These are phyloP conservation scores for Sander vitreus DNA, from an alignment of 2,113 vertebrate genomes.

Conservation along the genomic window DNA sequence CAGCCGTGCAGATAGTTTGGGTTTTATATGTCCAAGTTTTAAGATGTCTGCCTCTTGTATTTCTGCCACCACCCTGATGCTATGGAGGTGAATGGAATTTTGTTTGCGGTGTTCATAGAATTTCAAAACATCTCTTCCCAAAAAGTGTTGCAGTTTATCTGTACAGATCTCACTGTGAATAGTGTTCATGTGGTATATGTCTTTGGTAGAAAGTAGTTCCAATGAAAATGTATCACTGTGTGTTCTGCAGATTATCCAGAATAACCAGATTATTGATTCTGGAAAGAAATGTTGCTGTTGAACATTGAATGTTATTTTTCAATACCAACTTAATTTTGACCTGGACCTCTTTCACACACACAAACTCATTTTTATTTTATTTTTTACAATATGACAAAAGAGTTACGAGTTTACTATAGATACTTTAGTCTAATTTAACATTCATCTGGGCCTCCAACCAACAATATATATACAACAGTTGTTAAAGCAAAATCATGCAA, in stretches of 20 bases:
- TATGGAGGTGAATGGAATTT: not conserved
- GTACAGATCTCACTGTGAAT: not conserved
- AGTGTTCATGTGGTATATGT: not conserved
- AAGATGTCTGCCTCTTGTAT: not conserved
- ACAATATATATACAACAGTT: not conserved
- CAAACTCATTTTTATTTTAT: not conserved
- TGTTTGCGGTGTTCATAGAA: not conserved
- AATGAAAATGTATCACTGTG: not conserved
- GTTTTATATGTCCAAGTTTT: not conserved
- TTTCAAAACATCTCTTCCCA: not conserved
- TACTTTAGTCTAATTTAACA: not conserved
- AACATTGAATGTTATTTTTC: not conserved
- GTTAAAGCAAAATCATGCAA: not conserved
- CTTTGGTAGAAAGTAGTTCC: not conserved
- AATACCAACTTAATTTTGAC: not conserved
- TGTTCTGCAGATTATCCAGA: constrained; percentile 1
- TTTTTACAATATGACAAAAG: not conserved
- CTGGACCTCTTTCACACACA: not conserved
- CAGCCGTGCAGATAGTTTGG: not conserved
- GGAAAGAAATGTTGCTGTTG: not conserved
- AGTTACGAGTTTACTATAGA: not conserved
- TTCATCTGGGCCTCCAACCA: not conserved
- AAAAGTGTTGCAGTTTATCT: not conserved
- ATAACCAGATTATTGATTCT: not conserved
- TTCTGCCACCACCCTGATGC: not conserved